Conservation (phyloP, 92 coral and sea anemone species). For the Palythoa grandiflora region DNA sequence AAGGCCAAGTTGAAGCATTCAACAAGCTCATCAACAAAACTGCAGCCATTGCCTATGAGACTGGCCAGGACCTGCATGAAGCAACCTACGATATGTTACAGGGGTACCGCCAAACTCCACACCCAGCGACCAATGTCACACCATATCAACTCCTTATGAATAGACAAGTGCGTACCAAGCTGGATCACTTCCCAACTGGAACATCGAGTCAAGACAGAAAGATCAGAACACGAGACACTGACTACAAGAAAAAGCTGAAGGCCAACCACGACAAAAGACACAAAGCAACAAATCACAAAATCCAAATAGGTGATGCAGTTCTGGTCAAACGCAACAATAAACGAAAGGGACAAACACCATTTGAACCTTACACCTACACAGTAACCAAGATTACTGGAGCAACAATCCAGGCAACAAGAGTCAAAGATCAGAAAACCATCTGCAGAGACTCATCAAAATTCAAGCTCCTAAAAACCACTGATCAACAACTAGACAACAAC, state of each 20-base stretch:
- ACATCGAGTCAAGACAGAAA: conserved; percentile 41
- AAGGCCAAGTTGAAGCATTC: too few species aligned
- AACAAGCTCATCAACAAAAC: too few species aligned
- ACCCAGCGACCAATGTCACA: too few species aligned
- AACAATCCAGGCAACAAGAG: conserved; percentile 14
- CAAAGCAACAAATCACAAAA: not conserved
- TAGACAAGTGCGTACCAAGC: too few species aligned
- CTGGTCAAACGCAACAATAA: conserved; percentile 25
- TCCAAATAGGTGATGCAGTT: conserved; percentile 7
- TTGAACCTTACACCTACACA: conserved; percentile 9
- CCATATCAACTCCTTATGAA: too few species aligned
- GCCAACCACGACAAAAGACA: not conserved
- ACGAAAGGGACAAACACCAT: conserved; percentile 37
- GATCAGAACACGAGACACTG: conserved; percentile 55
- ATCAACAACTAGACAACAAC: not conserved
- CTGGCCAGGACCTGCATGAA: too few species aligned
- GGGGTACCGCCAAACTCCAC: too few species aligned
- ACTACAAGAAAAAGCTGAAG: conserved; percentile 53
- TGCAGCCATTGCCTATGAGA: too few species aligned
- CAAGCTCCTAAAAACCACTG: not conserved
- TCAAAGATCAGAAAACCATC: not conserved
- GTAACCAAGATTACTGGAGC: conserved; percentile 12
- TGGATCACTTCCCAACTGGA: not conserved
- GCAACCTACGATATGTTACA: too few species aligned
- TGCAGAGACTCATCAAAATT: too few species aligned